A percentile compares a stretch with the other conserved stretches of the same genome.
Evolutionary conservation across 1,140 invertebrate species (phyloP).

Genomic region (Myzus persicae): DNA sequence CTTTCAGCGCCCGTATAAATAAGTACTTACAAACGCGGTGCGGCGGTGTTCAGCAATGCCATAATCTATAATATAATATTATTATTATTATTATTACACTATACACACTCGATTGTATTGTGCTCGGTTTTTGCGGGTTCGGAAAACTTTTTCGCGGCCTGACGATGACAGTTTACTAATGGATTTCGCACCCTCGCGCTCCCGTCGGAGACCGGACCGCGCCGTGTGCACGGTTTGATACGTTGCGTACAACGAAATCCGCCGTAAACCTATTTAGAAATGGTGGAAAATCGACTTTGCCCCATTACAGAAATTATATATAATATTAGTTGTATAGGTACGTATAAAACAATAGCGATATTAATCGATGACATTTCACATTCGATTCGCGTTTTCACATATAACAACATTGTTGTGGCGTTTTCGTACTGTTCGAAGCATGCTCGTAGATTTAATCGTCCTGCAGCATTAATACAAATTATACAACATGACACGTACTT

Average conservation of each 20-base stretch:
- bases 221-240: neutral
- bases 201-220: neutral
- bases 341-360: too few relatives aligned
- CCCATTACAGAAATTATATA: neutral
- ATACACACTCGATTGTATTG: slow-evolving; percentile 5
- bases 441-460: too few relatives aligned
- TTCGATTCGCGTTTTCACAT: too few relatives aligned
- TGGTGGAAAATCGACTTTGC: neutral
- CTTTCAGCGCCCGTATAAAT: neutral
- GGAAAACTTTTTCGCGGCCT: slow-evolving; percentile 35
- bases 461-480: too few relatives aligned
- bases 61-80: neutral
- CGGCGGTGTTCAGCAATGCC: neutral
- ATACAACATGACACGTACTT: too few relatives aligned
- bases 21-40: neutral
- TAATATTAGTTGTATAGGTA: too few relatives aligned
- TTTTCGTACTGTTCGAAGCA: too few relatives aligned
- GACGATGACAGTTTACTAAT: slow-evolving; percentile 50
- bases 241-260: neutral
- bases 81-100: neutral
- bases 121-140: slow-evolving; percentile 22
- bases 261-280: neutral
- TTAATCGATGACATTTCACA: too few relatives aligned
- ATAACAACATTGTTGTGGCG: too few relatives aligned
- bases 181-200: slow-evolving; percentile 35